Percentiles rank a stretch among this genome's conserved stretches.
Conservation (phyloP, 35 echinoderm and acorn worm genomes). For the Acanthaster planci region DNA sequence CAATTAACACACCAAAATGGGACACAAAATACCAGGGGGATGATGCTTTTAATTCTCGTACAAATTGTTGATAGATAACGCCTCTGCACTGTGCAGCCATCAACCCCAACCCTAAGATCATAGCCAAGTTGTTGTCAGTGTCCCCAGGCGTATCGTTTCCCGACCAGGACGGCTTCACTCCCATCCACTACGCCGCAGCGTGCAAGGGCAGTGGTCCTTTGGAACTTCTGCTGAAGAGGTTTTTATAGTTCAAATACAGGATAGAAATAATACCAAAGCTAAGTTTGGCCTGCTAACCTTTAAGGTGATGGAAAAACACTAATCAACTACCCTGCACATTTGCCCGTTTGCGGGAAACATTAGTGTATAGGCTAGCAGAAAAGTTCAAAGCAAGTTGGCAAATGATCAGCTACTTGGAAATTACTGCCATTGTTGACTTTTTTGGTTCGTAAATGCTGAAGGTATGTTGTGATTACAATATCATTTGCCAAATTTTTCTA, state of each 20-base stretch:
- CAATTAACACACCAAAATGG: not conserved
- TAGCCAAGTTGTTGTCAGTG: conserved; percentile 52
- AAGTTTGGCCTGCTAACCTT: not conserved
- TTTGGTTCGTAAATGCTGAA: no score
- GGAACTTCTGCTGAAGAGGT: conserved; percentile 68
- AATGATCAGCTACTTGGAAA: no score
- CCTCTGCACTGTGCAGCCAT: conserved; percentile 84
- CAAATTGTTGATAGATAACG: conserved; percentile 32
- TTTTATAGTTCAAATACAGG: not conserved
- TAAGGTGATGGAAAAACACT: not conserved
- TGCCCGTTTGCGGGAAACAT: no score
- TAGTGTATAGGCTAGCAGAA: no score
- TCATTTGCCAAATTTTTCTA: no score
- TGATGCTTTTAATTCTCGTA: not conserved
- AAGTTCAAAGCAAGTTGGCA: no score
- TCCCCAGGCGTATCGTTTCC: conserved; percentile 53
- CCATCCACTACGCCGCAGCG: conserved; percentile 86
- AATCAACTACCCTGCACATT: no score
- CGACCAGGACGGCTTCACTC: conserved; percentile 50
- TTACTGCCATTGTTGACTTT: no score
- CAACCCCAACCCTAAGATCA: conserved; percentile 82
- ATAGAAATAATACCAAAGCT: not conserved
- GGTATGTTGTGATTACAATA: no score
- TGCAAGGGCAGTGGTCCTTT: conserved; percentile 78
- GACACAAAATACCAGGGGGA: not conserved